phyloP scores from a whole-genome alignment of 2,113 vertebrate genomes.

The Crotophaga sulcirostris region DNA sequence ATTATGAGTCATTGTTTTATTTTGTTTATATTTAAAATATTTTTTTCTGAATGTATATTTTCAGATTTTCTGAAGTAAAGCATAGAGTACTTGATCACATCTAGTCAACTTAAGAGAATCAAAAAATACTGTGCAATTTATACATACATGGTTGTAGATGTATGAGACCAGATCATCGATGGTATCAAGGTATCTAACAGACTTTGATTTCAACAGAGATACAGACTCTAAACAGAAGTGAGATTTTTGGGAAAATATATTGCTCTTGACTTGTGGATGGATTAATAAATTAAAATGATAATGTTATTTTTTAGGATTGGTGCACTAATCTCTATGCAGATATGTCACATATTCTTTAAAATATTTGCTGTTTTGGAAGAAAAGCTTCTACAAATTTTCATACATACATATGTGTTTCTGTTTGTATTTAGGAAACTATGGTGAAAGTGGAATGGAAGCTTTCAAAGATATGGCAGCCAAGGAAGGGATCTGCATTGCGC shows the following conservation, averaged over 20 bases:
- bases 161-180: not conserved
- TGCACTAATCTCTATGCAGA: not conserved
- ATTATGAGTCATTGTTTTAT: not conserved
- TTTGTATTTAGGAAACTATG: slow-evolving; percentile 89
- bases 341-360: not conserved
- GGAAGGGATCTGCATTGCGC: slow-evolving; percentile 97
- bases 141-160: not conserved
- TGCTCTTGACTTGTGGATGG: not conserved
- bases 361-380: not conserved
- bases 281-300: not conserved
- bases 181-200: not conserved
- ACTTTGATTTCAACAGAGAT: not conserved
- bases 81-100: not conserved
- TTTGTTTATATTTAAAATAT: not conserved
- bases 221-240: not conserved
- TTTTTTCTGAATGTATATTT: not conserved
- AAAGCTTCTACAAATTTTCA: not conserved
- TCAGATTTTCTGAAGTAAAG: not conserved
- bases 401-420: not conserved
- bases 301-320: not conserved
- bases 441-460: slow-evolving; percentile 99
- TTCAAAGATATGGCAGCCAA: slow-evolving; percentile 98
- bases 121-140: not conserved
- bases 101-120: not conserved
- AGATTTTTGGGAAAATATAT: not conserved